Conservation (phyloP, 2,888 invertebrate species). For the Philaethria dido region DNA sequence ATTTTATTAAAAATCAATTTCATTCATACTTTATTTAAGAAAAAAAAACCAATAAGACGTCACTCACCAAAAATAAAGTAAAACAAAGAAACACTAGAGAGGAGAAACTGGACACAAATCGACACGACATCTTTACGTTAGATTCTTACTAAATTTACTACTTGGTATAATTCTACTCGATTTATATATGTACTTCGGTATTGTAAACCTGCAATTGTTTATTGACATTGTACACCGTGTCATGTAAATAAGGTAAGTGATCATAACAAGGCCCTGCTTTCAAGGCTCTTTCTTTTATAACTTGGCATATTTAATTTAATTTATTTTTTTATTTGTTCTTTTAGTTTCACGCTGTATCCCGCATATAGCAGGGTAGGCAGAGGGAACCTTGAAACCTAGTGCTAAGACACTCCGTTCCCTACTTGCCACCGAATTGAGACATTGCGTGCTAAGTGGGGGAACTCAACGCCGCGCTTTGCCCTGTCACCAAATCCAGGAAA, state of each 20-base stretch:
- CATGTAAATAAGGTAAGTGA: neutral
- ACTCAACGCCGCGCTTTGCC: no score
- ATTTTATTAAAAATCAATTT: no score
- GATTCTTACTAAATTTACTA: neutral
- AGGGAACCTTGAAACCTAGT: no score
- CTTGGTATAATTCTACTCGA: neutral
- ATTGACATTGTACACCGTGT: neutral
- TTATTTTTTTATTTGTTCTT: no score
- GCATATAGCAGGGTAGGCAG: no score
- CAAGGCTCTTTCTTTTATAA: no score
- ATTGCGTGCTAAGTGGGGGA: neutral
- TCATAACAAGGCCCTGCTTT: no score
- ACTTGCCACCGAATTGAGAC: neutral
- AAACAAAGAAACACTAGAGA: neutral
- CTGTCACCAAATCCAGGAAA: neutral
- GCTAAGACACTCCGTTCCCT: neutral
- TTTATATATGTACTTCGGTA: conserved; percentile 1
- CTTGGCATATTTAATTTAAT: no score
- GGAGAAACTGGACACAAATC: neutral
- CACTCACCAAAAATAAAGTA: conserved; percentile 3
- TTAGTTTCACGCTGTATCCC: no score
- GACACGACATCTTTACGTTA: conserved; percentile 18
- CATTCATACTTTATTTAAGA: no score
- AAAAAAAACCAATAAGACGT: no score
- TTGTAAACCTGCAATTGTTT: neutral